Evolutionary conservation across 2,797 vertebrate species (phyloP), one percentile per base, ranked within the genome.

Genomic region (Xenentodon cancila): DNA sequence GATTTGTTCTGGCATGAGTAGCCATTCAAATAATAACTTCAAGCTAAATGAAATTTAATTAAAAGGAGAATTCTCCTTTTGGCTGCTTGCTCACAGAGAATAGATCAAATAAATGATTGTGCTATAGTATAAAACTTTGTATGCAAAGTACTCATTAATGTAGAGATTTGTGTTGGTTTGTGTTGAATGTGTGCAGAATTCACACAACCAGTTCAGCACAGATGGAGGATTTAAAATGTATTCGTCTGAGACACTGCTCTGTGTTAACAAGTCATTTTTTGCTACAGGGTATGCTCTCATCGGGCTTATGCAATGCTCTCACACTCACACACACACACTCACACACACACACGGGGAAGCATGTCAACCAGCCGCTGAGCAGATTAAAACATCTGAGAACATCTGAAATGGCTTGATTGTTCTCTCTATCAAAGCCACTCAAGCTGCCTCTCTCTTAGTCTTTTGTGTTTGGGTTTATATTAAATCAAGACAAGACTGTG

Each of bases 311-410:
- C 3, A 17, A 47, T 25, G 61, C 48, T 51, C 18, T 60, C 47
- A 53, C 60, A 47, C 25, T 25, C 25, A 3, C 25, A 3, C 53
- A 55, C 59, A 59, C 47, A 51, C 56, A 60, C 48, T 1, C 53
- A 62, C 51, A 64, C 47, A 43, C 47, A 43, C 17, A 53, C 46
- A 55, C 1, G 2, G 1, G 48, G 34, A 52, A 59, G 71, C 66
- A 27, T 58, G 59, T 75, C 57, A 61, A 67, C 27, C 58, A 73
- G 73, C 17, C 21, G 9, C 57, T 27, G 52, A 48, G 71, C 63
- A 64, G 68, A 81, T 67, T 69, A 69, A 73, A 82, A 72, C 65
- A 71, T 75, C 79, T 59, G 45, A 73, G 25, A 58, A 53, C 50
- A 63, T 76, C 61, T 63, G 53, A 68, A 58, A 59, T 34, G 20